Evolutionary conservation across 1,140 invertebrate genomes (phyloP).

Genomic region (Drosophila oshimai): DNA sequence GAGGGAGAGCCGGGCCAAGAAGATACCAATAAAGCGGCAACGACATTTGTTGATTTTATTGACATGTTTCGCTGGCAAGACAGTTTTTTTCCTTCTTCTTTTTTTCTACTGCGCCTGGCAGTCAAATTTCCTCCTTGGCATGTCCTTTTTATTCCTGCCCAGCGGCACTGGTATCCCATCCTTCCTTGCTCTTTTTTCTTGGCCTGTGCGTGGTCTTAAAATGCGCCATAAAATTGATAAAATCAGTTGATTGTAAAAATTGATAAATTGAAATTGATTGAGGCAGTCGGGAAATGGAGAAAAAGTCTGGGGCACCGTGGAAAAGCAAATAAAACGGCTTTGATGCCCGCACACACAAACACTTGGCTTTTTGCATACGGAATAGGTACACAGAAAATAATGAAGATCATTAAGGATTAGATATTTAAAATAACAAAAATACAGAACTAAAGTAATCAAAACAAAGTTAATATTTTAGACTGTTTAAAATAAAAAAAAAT

Average conservation of each 20-base stretch:
- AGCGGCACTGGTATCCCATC: not conserved
- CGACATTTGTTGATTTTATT: conserved; percentile 80
- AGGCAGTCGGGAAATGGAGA: conserved; percentile 43
- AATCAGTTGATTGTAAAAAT: conserved; percentile 82
- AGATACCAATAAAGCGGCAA: conserved; percentile 50
- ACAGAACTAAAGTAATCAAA: too few relatives aligned
- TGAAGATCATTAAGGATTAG: not conserved
- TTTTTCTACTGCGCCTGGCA: conserved; percentile 46
- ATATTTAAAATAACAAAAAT: too few relatives aligned
- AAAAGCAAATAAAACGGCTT: conserved; percentile 48
- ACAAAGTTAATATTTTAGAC: too few relatives aligned
- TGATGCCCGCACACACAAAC: conserved; percentile 31
- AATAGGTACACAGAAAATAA: not conserved
- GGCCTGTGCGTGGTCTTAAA: conserved; percentile 56
- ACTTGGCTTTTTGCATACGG: conserved; percentile 42
- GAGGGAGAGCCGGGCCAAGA: conserved; percentile 14
- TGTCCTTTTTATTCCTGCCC: conserved; percentile 55
- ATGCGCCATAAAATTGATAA: conserved; percentile 80
- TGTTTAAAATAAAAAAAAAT: not conserved
- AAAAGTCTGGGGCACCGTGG: conserved; percentile 14
- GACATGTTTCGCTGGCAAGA: conserved; percentile 56
- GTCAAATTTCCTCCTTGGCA: conserved; percentile 62
- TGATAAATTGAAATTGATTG: conserved; percentile 82
- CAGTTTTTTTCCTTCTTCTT: not conserved
- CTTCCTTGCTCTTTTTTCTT: not conserved